Evolutionary conservation across 1,140 invertebrate genomes (phyloP).

Genomic region (Arctopsyche grandis): DNA sequence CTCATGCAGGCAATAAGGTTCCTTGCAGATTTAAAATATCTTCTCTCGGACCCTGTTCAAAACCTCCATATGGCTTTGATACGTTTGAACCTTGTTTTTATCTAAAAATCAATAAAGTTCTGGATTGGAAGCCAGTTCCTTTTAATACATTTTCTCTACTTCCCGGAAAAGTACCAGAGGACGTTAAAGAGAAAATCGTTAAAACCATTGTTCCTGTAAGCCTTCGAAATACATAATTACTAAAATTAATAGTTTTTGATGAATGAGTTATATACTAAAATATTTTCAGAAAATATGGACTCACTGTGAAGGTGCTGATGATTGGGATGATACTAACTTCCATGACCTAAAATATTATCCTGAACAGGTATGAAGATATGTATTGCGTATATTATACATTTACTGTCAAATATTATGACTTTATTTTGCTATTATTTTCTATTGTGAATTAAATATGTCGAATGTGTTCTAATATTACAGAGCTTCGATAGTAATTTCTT

Average conservation of each 20-base stretch:
- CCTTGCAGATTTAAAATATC: slow-evolving; percentile 43
- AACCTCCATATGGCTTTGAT: slow-evolving; percentile 61
- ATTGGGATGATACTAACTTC: slow-evolving; percentile 69
- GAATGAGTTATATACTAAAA: background rate
- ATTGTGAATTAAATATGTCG: background rate
- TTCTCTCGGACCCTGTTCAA: slow-evolving; percentile 47
- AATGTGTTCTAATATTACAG: slow-evolving; percentile 38
- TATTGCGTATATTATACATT: too few species aligned
- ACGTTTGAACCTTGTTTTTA: slow-evolving; percentile 63
- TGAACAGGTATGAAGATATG: slow-evolving; percentile 59
- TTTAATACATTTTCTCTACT: slow-evolving; percentile 56
- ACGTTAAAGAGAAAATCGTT: slow-evolving; percentile 28
- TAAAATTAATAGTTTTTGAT: background rate
- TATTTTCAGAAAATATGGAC: slow-evolving; percentile 63
- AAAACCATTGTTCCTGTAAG: slow-evolving; percentile 27
- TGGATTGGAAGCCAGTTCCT: slow-evolving; percentile 54
- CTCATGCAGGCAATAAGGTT: too few species aligned
- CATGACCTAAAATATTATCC: slow-evolving; percentile 65
- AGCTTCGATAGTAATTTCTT: slow-evolving; percentile 44
- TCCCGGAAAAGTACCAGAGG: slow-evolving; percentile 57
- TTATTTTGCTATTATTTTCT: background rate
- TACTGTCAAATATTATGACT: background rate
- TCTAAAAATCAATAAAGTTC: slow-evolving; percentile 65
- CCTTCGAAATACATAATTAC: background rate
- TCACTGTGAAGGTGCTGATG: slow-evolving; percentile 68